Base-by-base conservation (phyloP, 92 coral and sea anemone genomes). In the Parazoanthus darwini region DNA sequence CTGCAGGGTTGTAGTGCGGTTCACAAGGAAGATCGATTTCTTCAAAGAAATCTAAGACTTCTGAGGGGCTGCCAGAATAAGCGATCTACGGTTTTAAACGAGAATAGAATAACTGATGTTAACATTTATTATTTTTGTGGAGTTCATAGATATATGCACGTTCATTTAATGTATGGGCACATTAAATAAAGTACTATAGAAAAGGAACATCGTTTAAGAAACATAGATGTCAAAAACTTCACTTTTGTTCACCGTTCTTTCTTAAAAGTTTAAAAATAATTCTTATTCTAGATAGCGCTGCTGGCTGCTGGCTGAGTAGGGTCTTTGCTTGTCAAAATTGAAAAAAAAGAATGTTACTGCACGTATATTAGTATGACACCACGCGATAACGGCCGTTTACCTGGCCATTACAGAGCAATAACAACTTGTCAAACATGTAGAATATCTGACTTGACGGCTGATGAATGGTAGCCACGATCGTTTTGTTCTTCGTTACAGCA, bases 401-500 rank as follows among this genome's bases (percentile, higher is more conserved):
- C 97, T 96, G 92, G 68, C 99, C 99, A 90, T 94, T 94, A 42
- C 96, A 96, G 38, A 96, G 91, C 78, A 96, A 77, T 66, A 96
- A 82, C 48, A 96, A 81, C 90, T 95, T 96, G 86, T 96, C 99
- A 91, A 96, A 96, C 94, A 96, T 90, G 88, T 90, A 92, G 86
- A 95, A 96, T 33, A 96, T 96, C 89, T 96, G 99, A 78, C 99
- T 96, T 5, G 99, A 96, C 23, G 99, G 99, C 89, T 96, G 98
- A 74, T 96, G 99, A 76, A 96, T 96, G 2, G 98, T 94, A 73
- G 92, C 90, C 25, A 94, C 94, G 10, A 96, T 91, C 13, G 99
- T 96, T 86, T 95, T 96, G 86, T 92, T 94, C 77, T 95, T 95
- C 38, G 89, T 78, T 29, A 90, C 97, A 43, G 98, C 98, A 76